Base-by-base conservation (phyloP, 2,888 invertebrate genomes). In the Pharmacophagus antenor region DNA sequence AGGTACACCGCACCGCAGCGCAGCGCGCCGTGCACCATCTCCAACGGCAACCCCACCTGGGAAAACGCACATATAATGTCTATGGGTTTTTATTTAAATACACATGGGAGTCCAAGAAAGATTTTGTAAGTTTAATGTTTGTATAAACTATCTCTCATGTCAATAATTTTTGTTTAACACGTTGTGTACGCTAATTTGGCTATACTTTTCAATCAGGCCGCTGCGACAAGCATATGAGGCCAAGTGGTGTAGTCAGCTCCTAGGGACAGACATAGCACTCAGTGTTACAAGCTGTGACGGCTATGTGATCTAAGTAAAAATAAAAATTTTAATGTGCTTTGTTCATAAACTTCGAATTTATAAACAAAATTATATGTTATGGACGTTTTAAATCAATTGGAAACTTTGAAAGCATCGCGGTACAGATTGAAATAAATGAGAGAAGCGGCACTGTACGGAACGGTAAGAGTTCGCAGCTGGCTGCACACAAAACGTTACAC, bases 1-100 rank as follows among this genome's bases (percentile, higher is more conserved):
- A 95, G 92, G 91, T 99, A 99, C 63, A 99, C 96, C 56, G 95
- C 93, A 5, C 94, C 96, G 70, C 98, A 96, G 62, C 98, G 93
- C 62, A 94, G 82, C 31, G 97, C 97, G 25, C 98, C 98, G 85
- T 99, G 99, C 49, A 98, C 97, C 97, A 98, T 96, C 88, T 99
- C 99, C 76, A 99, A 89, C 5, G 98, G 98, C 67, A 98, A 91
- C 47, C 98, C 98, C 70, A 98, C 89, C 89, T 90, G 76, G 2
- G n/a, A 2, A 37, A 37, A n/a, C n/a, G 15, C n/a, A 2, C 2
- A 31, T n/a, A n/a, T 10, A 10, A 31, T 15, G 10, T 3, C 3
- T 31, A 37, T 37, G n/a, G n/a, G 15, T 37, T 37, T 37, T 4
- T 1, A n/a, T 3, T 37, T n/a, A n/a, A 15, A 4, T 37, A 37